Conservation (phyloP, 2,113 vertebrate genomes). For the Pelusios castaneus region DNA sequence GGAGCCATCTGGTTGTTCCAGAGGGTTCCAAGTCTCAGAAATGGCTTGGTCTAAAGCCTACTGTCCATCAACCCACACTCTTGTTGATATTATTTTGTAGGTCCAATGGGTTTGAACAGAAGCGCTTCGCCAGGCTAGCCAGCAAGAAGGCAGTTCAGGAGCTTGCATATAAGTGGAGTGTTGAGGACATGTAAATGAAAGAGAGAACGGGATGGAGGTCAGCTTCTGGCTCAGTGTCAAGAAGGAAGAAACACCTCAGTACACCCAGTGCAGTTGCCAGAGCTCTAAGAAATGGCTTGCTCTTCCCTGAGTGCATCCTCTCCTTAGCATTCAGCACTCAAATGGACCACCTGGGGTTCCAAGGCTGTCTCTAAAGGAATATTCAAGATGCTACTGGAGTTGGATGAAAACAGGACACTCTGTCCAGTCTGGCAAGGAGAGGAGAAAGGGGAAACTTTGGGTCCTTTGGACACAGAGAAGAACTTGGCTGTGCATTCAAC, state of each 20-base stretch:
- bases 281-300: accelerated
- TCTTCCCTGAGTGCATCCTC: not conserved
- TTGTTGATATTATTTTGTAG: slow-evolving; percentile 67
- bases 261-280: not conserved
- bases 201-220: accelerated
- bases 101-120: slow-evolving; percentile 96
- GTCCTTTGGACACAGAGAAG: not conserved
- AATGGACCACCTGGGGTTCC: accelerated
- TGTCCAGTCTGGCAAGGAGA: not conserved
- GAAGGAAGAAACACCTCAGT: not conserved
- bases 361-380: not conserved
- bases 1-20: accelerated
- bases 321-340: accelerated
- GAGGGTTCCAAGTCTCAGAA: accelerated
- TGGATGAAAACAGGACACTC: not conserved
- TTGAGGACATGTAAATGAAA: slow-evolving; percentile 91
- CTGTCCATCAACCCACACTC: accelerated
- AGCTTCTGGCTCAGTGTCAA: accelerated
- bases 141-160: slow-evolving; percentile 92
- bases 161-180: slow-evolving; percentile 96
- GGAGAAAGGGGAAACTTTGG: not conserved
- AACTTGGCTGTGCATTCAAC: not conserved
- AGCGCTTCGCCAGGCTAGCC: slow-evolving; percentile 87
- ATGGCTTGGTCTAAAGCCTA: accelerated
- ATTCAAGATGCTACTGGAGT: not conserved